Conservation (phyloP, 2,113 vertebrate genomes). For the Pomatorhinus ruficollis region DNA sequence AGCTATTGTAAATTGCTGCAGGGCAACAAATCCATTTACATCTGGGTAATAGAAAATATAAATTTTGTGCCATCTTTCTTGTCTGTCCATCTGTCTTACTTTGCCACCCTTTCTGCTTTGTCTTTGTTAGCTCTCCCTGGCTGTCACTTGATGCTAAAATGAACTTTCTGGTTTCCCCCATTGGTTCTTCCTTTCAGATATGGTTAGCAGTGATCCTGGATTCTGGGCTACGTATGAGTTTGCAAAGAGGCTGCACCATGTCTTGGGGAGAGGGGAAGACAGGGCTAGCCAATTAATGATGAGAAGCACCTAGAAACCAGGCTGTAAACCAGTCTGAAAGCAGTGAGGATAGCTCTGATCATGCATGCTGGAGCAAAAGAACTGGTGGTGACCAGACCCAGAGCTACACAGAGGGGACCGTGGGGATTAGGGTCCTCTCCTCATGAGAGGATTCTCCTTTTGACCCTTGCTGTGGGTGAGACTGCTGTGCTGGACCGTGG, state of each 20-base stretch:
- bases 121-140: not conserved
- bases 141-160: not conserved
- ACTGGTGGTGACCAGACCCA: fast-evolving
- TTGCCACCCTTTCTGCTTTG: not conserved
- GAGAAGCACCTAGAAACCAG: not conserved
- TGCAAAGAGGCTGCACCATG: not conserved
- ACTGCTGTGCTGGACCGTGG: not conserved
- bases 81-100: not conserved
- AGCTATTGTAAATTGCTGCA: not conserved
- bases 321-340: not conserved
- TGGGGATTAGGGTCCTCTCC: not conserved
- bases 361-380: not conserved
- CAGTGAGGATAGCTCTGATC: not conserved
- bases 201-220: not conserved
- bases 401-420: not conserved
- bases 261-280: not conserved
- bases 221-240: not conserved
- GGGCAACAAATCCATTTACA: conserved; percentile 7
- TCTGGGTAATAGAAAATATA: not conserved
- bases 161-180: not conserved
- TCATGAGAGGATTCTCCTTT: not conserved
- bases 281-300: not conserved
- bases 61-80: not conserved
- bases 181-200: conserved; percentile 15
- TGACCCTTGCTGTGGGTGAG: not conserved